phyloP scores from a whole-genome alignment of 2,888 invertebrate genomes.

The Scaptomyza cyrtandrae region DNA sequence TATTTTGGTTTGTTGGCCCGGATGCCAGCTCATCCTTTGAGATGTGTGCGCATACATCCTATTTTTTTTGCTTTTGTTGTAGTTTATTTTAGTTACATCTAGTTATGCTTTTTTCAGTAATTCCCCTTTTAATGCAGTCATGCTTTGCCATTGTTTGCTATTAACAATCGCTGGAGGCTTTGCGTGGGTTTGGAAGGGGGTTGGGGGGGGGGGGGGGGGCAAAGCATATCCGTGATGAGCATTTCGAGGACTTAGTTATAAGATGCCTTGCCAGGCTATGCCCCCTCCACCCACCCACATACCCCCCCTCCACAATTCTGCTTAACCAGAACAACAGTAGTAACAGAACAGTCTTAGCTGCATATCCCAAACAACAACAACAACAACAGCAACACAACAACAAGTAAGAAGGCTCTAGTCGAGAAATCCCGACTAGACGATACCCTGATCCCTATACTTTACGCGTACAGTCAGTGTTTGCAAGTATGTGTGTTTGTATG shows the following conservation, averaged over 20 bases:
- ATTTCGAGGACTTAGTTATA: conserved; percentile 67
- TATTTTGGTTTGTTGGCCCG: conserved; percentile 4
- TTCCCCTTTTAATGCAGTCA: conserved; percentile 67
- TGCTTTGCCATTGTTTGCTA: conserved; percentile 62
- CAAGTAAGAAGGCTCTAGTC: too few relatives aligned
- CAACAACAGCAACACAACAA: conserved; percentile 30
- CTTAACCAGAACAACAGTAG: conserved; percentile 8
- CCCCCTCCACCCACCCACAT: neutral
- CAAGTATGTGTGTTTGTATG: too few relatives aligned
- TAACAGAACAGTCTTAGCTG: conserved; percentile 43
- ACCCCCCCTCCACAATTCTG: neutral
- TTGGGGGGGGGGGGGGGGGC: conserved; percentile 1
- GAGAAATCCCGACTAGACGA: too few relatives aligned
- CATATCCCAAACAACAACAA: conserved; percentile 44
- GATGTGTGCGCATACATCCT: neutral
- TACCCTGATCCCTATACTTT: too few relatives aligned
- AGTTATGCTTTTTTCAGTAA: conserved; percentile 38
- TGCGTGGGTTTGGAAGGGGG: neutral
- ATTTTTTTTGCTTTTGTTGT: conserved; percentile 10
- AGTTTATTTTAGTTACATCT: conserved; percentile 5
- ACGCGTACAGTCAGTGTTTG: too few relatives aligned
- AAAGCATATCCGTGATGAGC: conserved; percentile 59
- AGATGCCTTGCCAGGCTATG: conserved; percentile 30
- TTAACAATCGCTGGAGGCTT: conserved; percentile 35
- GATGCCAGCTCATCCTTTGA: neutral